Conservation (phyloP, 2,797 vertebrate species). For the Gymnoscopelus microlampas region DNA sequence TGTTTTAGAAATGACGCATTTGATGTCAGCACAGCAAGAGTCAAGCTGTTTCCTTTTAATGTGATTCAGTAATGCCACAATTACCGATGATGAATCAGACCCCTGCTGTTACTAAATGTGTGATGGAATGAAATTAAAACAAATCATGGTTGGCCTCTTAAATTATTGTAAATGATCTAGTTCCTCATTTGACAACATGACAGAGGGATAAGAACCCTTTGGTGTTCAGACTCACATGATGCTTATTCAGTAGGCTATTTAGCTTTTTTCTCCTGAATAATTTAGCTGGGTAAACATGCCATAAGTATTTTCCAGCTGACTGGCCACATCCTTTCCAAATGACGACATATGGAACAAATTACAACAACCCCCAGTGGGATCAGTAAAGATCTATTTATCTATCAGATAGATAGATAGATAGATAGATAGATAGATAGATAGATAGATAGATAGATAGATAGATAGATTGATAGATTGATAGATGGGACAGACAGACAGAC, state of each 20-base stretch:
- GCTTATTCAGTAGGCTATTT: slow-evolving; percentile 16
- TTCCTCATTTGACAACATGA: too few species aligned
- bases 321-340: slow-evolving; percentile 37
- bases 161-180: too few species aligned
- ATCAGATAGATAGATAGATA: background rate
- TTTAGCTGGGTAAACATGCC: slow-evolving; percentile 18
- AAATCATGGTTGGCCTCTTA: too few species aligned
- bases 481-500: background rate
- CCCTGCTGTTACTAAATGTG: too few species aligned
- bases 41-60: too few species aligned
- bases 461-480: background rate
- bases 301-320: slow-evolving; percentile 7
- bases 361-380: background rate
- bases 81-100: too few species aligned
- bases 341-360: background rate
- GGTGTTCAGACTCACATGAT: background rate
- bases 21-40: too few species aligned
- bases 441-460: background rate
- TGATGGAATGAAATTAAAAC: too few species aligned
- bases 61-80: too few species aligned
- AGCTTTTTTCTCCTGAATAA: slow-evolving; percentile 36
- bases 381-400: background rate
- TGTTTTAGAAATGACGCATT: too few species aligned
- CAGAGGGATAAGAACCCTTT: too few species aligned
- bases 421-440: background rate